phyloP scores from a whole-genome alignment of 2,888 invertebrate species.

The Onthophagus sagittarius region DNA sequence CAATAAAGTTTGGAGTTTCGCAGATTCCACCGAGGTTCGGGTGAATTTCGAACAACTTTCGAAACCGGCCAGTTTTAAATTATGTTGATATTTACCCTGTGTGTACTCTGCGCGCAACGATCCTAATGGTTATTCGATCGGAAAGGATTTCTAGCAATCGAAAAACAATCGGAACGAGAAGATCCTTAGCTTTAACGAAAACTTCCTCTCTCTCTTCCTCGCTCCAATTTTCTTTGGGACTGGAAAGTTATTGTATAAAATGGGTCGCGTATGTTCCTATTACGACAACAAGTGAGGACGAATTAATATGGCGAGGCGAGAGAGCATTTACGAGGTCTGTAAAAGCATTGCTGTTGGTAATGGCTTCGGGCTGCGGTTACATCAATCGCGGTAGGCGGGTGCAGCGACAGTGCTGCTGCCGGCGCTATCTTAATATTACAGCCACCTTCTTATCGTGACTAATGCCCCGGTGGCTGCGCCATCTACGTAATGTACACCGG shows the following conservation, averaged over 20 bases:
- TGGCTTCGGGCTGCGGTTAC: constrained; percentile 20
- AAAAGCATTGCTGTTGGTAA: constrained; percentile 17
- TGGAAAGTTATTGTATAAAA: neutral
- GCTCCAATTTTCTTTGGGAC: too few species aligned
- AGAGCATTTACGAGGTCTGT: neutral
- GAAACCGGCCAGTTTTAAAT: neutral
- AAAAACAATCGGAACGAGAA: neutral
- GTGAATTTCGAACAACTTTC: neutral
- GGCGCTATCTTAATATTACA: constrained; percentile 25
- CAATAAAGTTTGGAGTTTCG: neutral
- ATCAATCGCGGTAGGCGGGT: constrained; percentile 23
- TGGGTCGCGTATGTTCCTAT: neutral
- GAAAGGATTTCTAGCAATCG: neutral
- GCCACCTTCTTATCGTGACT: constrained; percentile 24
- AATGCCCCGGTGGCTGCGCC: constrained; percentile 21
- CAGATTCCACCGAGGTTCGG: neutral
- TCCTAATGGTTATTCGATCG: neutral
- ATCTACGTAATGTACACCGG: constrained; percentile 14
- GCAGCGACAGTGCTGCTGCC: constrained; percentile 7
- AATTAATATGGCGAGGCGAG: constrained; percentile 2
- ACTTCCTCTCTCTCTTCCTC: too few species aligned
- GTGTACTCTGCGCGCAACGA: too few species aligned
- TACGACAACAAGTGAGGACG: neutral
- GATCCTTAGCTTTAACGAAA: too few species aligned
- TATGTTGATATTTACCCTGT: neutral